A percentile compares a stretch with the other conserved stretches of the same genome.
Evolutionary conservation across 2,888 invertebrate genomes (phyloP).

Genomic region (Drosophila formosana): DNA sequence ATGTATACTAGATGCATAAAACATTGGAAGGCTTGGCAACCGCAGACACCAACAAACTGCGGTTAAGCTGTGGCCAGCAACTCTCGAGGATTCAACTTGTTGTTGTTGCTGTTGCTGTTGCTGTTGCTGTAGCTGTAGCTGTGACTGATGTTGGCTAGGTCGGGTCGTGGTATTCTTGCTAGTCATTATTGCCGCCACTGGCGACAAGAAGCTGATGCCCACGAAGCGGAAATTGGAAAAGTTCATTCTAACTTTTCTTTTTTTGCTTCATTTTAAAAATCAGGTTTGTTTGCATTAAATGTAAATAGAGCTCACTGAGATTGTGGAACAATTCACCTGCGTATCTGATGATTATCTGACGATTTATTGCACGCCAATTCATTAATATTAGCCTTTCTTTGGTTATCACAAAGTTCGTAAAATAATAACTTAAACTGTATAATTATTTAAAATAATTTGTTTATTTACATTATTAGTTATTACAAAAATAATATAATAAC

Average conservation of each 20-base stretch:
- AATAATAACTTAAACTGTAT: no score
- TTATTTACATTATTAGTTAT: no score
- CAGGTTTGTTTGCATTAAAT: slow-evolving; percentile 7
- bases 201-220: slow-evolving; percentile 51
- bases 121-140: slow-evolving; percentile 9
- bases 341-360: no score
- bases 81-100: slow-evolving; percentile 8
- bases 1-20: slow-evolving; percentile 47
- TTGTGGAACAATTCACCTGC: not conserved
- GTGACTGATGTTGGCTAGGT: slow-evolving; percentile 32
- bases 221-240: slow-evolving; percentile 75
- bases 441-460: no score
- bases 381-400: not conserved
- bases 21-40: slow-evolving; percentile 59
- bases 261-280: slow-evolving; percentile 17
- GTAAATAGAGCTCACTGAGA: not conserved
- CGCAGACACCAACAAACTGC: slow-evolving; percentile 65
- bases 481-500: no score
- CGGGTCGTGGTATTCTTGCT: slow-evolving; percentile 47
- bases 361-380: not conserved
- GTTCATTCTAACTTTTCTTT: slow-evolving; percentile 27
- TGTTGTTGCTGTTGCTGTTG: slow-evolving; percentile 12
- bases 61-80: slow-evolving; percentile 51
- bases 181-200: slow-evolving; percentile 66
- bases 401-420: no score